phyloP scores from a whole-genome alignment of 1,140 invertebrate species.

The Apis mellifera region Amel_HAv3.1 CM009946.2:6016001-6016500 shows the following conservation, averaged over 20 bases:
- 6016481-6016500: slow-evolving; percentile 14
- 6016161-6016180: slow-evolving; percentile 2
- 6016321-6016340: slow-evolving; percentile 38
- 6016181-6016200: slow-evolving; percentile 18
- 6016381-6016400: slow-evolving; percentile 57
- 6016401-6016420: slow-evolving; percentile 58
- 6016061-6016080: neutral
- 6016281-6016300: slow-evolving; percentile 49
- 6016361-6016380: slow-evolving; percentile 51
- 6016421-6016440: slow-evolving; percentile 48
- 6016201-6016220: slow-evolving; percentile 45
- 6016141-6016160: slow-evolving; percentile 1
- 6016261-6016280: slow-evolving; percentile 59
- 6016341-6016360: slow-evolving; percentile 53
- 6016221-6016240: slow-evolving; percentile 57
- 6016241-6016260: slow-evolving; percentile 61
- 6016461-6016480: slow-evolving; percentile 2
- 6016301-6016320: slow-evolving; percentile 44
- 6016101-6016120: slow-evolving; percentile 26
- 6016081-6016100: neutral
- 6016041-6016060: neutral
- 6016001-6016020: no score
- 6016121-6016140: neutral
- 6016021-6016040: neutral
- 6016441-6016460: slow-evolving; percentile 33